Evolutionary conservation across 2,888 invertebrate genomes (phyloP).

Genomic region (Tetramorium bicarinatum): DNA sequence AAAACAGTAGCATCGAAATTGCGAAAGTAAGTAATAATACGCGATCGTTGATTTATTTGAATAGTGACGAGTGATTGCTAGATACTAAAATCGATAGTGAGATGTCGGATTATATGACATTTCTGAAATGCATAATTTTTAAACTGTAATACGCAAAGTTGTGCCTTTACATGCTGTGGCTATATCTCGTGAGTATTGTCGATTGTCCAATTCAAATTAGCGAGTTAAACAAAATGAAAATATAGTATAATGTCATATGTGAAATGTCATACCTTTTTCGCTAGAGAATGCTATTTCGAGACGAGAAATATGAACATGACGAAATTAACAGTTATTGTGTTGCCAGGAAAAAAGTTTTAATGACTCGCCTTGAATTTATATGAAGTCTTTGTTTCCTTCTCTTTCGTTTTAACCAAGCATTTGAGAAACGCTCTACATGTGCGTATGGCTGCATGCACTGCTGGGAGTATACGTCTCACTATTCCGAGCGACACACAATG

Average conservation of each 20-base stretch:
- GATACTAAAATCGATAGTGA: conserved; percentile 52
- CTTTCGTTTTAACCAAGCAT: not conserved
- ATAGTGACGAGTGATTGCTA: not conserved
- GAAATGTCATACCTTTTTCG: not conserved
- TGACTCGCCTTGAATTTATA: not conserved
- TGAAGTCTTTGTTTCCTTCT: not conserved
- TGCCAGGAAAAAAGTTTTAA: not conserved
- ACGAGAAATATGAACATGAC: not conserved
- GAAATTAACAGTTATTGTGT: not conserved
- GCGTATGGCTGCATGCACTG: not conserved
- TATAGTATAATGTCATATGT: not conserved
- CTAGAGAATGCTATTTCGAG: not conserved
- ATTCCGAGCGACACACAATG: conserved; percentile 37
- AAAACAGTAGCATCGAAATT: not conserved
- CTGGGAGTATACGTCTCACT: conserved; percentile 32
- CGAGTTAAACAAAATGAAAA: not conserved
- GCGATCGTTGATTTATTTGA: conserved; percentile 24
- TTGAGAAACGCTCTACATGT: not conserved
- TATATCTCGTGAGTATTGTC: not conserved
- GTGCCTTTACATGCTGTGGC: not conserved
- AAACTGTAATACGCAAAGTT: not conserved
- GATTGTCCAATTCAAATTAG: not conserved
- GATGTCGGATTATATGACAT: conserved; percentile 26
- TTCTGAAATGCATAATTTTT: conserved; percentile 7
- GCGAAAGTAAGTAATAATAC: not conserved